Base-by-base conservation (phyloP, 1,140 invertebrate species). In the Zaprionus vittiger region DNA sequence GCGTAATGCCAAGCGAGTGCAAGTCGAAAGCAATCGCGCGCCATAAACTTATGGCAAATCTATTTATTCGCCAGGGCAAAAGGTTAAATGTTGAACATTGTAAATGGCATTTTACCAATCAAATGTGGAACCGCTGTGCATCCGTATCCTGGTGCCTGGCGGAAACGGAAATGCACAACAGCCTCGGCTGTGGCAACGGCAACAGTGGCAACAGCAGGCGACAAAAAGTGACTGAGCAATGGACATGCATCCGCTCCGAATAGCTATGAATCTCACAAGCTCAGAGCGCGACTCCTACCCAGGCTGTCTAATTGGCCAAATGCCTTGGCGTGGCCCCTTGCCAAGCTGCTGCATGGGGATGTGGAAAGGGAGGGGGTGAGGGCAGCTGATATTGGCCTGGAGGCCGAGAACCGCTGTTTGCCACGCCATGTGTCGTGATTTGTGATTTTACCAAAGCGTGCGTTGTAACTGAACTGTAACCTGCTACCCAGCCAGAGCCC, bases 341-440 rank as follows among this genome's bases (percentile, higher is more conserved):
- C 15, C n/a, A 44, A 14, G 22, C 12, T 49, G 34, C 4, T 7
- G 56, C 24, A 5, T 31, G 7, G 9, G 5, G n/a, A 37, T 9
- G n/a, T 14, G 49, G 34, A 44, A 12, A 12, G 7, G 59, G 20
- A 2, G 20, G 38, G 56, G 7, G n/a, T 1, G 26, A 55, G 54
- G 7, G 20, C 0, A 26, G 17, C n/a, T 22, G 57, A 24, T 38
- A n/a, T 26, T 70, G 71, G 47, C 68, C 71, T 57, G 68, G 65
- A 55, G 62, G 24, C 52, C 49, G 24, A 68, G 70, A 84, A 90
- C 85, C 81, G 81, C 70, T 68, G 72, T 73, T 90, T 85, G 79
- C 85, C 85, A 90, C 85, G 85, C 85, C 81, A 90, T 90, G 85
- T 90, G 84, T 90, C 85, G 85, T 90, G 85, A 86, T 86, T 86